Percentiles rank a stretch among this genome's conserved stretches.
phyloP scores from a whole-genome alignment of 2,113 vertebrate species.

The Anarrhichthys ocellatus region DNA sequence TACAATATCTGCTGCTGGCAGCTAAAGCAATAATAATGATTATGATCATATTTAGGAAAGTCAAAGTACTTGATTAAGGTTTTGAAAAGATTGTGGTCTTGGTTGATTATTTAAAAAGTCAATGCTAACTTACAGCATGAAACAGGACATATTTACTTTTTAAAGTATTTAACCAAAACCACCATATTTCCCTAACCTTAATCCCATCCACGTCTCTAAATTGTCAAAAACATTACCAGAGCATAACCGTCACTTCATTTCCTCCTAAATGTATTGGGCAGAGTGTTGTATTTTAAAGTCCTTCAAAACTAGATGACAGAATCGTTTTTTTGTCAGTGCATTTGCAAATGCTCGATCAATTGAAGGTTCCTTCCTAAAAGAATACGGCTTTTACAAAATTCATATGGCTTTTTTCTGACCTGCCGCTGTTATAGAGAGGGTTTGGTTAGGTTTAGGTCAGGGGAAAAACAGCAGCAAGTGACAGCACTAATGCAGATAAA shows the following conservation, averaged over 20 bases:
- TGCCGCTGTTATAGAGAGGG: background rate
- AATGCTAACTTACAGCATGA: background rate
- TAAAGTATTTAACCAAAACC: background rate
- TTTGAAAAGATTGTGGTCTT: background rate
- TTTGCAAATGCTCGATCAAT: background rate
- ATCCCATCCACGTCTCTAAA: background rate
- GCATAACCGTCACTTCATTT: background rate
- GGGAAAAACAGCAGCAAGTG: background rate
- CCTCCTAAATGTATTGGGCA: background rate
- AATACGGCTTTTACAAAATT: background rate
- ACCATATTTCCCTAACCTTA: background rate
- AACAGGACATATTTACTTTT: background rate
- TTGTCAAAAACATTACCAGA: background rate
- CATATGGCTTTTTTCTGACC: background rate
- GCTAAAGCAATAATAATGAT: no score
- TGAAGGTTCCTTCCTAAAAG: background rate
- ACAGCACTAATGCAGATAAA: slow-evolving; percentile 14
- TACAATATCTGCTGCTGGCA: background rate
- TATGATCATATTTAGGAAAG: background rate
- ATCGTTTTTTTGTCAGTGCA: background rate
- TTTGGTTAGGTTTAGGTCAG: background rate
- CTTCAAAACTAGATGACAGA: background rate
- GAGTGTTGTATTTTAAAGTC: background rate
- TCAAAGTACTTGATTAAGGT: background rate
- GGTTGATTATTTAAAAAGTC: background rate